These are phyloP conservation scores for Leucozona laternaria DNA, from an alignment of 2,888 invertebrate genomes.

Conservation along the genomic window DNA sequence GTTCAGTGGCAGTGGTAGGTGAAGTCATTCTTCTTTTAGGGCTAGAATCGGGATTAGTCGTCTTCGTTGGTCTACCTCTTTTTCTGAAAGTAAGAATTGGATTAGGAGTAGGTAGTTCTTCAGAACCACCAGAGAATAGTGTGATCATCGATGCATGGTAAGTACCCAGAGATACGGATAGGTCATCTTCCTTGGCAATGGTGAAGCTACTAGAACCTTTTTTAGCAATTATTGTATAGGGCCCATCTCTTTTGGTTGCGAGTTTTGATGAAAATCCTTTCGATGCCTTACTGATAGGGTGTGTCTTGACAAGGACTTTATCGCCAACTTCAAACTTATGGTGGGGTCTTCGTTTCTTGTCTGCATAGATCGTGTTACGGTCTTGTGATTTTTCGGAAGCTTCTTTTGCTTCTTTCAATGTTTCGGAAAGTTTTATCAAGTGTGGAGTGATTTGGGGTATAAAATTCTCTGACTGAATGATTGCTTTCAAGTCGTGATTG, in stretches of 20 bases:
- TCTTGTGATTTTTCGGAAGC: not conserved
- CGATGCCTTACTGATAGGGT: not conserved
- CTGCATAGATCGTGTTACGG: not conserved
- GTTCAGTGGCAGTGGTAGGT: not conserved
- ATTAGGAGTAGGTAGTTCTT: not conserved
- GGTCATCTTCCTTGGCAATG: not conserved
- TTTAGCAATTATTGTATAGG: too few species aligned
- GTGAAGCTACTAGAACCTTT: too few species aligned
- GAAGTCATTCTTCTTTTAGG: not conserved
- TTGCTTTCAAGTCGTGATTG: not conserved
- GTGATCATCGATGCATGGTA: not conserved
- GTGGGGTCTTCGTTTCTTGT: not conserved
- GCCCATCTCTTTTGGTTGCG: not conserved
- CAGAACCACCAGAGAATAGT: too few species aligned
- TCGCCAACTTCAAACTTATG: not conserved
- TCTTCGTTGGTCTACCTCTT: not conserved
- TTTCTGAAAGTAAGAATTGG: not conserved
- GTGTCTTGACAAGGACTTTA: not conserved
- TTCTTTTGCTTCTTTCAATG: not conserved
- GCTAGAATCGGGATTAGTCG: too few species aligned
- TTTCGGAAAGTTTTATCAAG: not conserved
- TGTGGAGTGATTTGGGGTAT: not conserved
- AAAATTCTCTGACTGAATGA: not conserved
- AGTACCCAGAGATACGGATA: not conserved
- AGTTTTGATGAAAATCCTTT: not conserved